These are phyloP conservation scores for Mola mola DNA, from an alignment of 2,113 vertebrate species.

Conservation along the genomic window DNA sequence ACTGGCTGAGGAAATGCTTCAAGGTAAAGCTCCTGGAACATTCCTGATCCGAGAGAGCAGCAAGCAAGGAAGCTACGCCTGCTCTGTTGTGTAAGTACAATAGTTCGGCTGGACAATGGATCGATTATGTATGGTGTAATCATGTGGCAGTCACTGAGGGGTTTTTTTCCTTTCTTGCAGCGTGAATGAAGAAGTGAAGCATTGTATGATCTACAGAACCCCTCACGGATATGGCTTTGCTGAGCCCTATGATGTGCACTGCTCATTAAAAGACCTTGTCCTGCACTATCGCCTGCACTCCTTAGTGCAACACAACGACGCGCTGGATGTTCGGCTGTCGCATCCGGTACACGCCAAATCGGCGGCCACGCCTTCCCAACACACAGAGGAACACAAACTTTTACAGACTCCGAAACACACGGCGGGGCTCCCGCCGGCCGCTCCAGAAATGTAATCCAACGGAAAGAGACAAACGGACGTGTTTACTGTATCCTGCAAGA, in stretches of 20 bases:
- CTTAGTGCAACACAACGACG: conserved; percentile 94
- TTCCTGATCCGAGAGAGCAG: conserved; percentile 97
- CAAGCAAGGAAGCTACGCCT: conserved; percentile 96
- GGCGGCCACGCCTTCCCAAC: conserved; percentile 69
- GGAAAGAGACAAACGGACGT: conserved; percentile 49
- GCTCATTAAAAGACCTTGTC: conserved; percentile 94
- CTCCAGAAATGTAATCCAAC: conserved; percentile 74
- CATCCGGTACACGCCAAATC: conserved; percentile 92
- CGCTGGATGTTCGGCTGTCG: conserved; percentile 93
- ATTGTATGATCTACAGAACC: conserved; percentile 97
- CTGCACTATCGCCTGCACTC: conserved; percentile 96
- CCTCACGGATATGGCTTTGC: conserved; percentile 93
- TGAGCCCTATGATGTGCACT: conserved; percentile 93
- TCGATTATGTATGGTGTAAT: background rate
- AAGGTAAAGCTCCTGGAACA: conserved; percentile 91
- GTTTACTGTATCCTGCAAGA: conserved; percentile 71
- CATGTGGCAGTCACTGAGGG: background rate
- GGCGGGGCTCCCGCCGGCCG: conserved; percentile 64
- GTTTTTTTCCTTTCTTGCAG: conserved; percentile 71
- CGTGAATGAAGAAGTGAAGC: conserved; percentile 93
- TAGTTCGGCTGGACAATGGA: background rate
- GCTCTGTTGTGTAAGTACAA: conserved; percentile 95
- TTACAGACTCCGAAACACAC: conserved; percentile 78
- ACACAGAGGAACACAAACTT: conserved; percentile 86
- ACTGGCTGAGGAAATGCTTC: conserved; percentile 94